A percentile compares a stretch with the other conserved stretches of the same genome.
Conservation (phyloP, 2,797 vertebrate genomes). For the Danio kyathit region DNA sequence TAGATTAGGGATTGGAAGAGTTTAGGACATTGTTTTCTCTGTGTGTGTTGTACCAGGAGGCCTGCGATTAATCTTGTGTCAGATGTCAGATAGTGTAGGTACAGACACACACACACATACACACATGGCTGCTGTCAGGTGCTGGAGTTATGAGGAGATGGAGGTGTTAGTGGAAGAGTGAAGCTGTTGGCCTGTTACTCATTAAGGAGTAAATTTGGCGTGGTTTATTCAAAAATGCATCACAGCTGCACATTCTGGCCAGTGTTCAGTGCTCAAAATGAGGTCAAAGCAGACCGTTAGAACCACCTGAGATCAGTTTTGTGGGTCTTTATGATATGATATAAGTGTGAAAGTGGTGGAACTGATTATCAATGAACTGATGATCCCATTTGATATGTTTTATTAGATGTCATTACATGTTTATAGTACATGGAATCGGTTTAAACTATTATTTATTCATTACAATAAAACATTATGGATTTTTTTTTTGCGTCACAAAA, state of each 20-base stretch:
- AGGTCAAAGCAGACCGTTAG: slow-evolving; percentile 10
- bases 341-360: no score
- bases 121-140: slow-evolving; percentile 73
- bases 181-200: slow-evolving; percentile 69
- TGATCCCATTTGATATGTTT: no score
- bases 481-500: neutral
- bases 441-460: no score
- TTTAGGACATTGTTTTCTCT: slow-evolving; percentile 20
- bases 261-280: slow-evolving; percentile 13
- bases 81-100: slow-evolving; percentile 75
- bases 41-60: slow-evolving; percentile 57
- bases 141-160: slow-evolving; percentile 76
- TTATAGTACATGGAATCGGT: no score
- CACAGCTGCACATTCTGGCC: slow-evolving; percentile 50
- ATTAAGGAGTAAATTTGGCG: slow-evolving; percentile 73
- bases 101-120: slow-evolving; percentile 5
- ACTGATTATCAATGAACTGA: no score
- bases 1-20: slow-evolving; percentile 26
- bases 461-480: no score
- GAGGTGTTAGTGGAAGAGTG: slow-evolving; percentile 73
- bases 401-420: no score
- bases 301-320: slow-evolving; percentile 2
- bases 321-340: slow-evolving; percentile 8
- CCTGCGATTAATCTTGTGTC: slow-evolving; percentile 71
- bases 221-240: slow-evolving; percentile 73